Conservation (phyloP, 2,113 vertebrate species). For the Indicator indicator region DNA sequence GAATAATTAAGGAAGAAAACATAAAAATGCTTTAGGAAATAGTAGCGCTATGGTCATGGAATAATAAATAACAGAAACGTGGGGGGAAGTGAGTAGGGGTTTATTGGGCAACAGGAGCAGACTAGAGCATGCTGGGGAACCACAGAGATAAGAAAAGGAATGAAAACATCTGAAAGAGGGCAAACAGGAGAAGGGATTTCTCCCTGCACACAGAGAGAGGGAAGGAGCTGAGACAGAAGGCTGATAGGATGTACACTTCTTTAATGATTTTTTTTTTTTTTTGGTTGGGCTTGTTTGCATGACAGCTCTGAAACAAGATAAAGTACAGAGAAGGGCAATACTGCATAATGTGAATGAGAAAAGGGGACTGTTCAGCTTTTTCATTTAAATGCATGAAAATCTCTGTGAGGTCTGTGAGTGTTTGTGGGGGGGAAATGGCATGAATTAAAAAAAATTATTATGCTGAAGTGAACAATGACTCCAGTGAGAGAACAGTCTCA, state of each 20-base stretch:
- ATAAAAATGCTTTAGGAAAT: neutral
- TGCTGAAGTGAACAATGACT: neutral
- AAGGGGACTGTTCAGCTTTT: conserved; percentile 33
- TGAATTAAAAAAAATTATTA: neutral
- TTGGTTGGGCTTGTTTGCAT: conserved; percentile 13
- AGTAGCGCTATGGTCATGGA: neutral
- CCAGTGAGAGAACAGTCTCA: neutral
- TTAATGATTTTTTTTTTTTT: neutral
- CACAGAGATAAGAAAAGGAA: neutral
- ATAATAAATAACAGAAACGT: rapidly evolving
- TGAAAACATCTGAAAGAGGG: neutral
- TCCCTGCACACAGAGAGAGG: neutral
- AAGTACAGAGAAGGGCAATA: conserved; percentile 59
- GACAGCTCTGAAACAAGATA: conserved; percentile 34
- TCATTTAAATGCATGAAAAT: conserved; percentile 55
- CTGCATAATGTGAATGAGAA: conserved; percentile 31
- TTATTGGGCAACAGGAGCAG: neutral
- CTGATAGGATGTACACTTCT: neutral
- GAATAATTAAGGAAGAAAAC: neutral
- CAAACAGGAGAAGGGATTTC: neutral
- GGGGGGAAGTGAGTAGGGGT: neutral
- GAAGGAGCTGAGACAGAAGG: neutral
- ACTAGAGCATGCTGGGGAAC: neutral
- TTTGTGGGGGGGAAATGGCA: neutral
- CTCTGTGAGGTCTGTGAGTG: neutral